Evolutionary conservation across 2,888 invertebrate species (phyloP).

Genomic region (Agonopterix arenella): DNA sequence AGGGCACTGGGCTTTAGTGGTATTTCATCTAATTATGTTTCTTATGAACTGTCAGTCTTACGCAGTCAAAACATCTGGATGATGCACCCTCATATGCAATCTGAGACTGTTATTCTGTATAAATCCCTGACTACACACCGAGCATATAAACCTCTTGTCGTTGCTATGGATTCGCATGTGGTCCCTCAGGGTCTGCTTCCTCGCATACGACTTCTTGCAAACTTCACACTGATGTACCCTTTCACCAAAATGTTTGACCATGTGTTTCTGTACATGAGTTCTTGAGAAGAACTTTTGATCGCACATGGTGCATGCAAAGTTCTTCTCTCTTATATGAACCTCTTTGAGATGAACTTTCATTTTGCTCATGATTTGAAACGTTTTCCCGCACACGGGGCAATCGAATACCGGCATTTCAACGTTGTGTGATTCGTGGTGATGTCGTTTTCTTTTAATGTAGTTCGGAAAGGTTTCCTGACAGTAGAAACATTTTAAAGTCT

Average conservation of each 20-base stretch:
- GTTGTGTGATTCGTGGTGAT: constrained; percentile 40
- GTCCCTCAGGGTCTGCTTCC: constrained; percentile 51
- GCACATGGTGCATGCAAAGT: constrained; percentile 63
- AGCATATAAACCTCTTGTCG: constrained; percentile 39
- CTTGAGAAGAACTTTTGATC: constrained; percentile 69
- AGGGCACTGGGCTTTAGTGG: too few species aligned
- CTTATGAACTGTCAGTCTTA: too few species aligned
- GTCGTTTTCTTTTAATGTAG: constrained; percentile 43
- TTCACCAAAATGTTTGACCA: constrained; percentile 68
- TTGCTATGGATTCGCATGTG: constrained; percentile 56
- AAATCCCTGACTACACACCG: constrained; percentile 41
- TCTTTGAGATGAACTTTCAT: constrained; percentile 56
- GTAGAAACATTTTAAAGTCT: constrained; percentile 42
- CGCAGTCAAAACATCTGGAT: constrained; percentile 20
- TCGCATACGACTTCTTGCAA: constrained; percentile 67
- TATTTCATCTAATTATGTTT: too few species aligned
- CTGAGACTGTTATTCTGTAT: constrained; percentile 46
- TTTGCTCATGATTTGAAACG: constrained; percentile 46
- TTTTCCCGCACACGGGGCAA: constrained; percentile 51
- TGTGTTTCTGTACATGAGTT: constrained; percentile 68
- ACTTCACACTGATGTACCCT: constrained; percentile 60
- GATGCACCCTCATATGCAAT: constrained; percentile 46
- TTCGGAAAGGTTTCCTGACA: constrained; percentile 49
- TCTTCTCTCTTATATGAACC: constrained; percentile 63
- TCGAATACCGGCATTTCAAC: constrained; percentile 35